phyloP scores from a whole-genome alignment of 2,888 invertebrate species.

The Drosophila gaucha region DNA sequence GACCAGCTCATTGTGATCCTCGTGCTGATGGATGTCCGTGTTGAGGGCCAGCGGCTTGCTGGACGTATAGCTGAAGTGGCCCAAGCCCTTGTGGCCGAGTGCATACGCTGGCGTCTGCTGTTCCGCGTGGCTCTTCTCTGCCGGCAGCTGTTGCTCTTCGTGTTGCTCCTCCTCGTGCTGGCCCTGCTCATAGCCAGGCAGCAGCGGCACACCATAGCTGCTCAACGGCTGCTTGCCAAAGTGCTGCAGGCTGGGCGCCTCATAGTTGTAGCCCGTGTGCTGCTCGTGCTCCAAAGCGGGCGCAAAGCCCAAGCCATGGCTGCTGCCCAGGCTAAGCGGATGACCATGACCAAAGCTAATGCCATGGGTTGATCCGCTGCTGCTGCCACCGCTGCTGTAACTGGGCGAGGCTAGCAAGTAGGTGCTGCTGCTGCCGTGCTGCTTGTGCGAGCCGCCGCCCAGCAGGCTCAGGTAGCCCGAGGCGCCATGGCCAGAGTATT shows the following conservation, averaged over 20 bases:
- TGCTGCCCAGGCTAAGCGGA: conserved; percentile 14
- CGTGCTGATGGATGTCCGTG: conserved; percentile 62
- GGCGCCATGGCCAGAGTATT: conserved; percentile 35
- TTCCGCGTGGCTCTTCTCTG: conserved; percentile 35
- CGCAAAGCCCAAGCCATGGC: conserved; percentile 16
- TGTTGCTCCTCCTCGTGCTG: conserved; percentile 7
- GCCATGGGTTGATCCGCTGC: not conserved
- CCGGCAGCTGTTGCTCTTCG: conserved; percentile 25
- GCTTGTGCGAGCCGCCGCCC: conserved; percentile 46
- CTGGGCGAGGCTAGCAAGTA: conserved; percentile 50
- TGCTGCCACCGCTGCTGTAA: conserved; percentile 36
- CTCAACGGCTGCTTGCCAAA: conserved; percentile 49
- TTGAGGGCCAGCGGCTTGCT: conserved; percentile 81
- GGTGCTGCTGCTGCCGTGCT: conserved; percentile 33
- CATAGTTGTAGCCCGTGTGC: conserved; percentile 56
- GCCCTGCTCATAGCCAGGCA: conserved; percentile 56
- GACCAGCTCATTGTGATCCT: conserved; percentile 35
- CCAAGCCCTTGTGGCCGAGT: conserved; percentile 82
- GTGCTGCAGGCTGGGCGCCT: conserved; percentile 42
- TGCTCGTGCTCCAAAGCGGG: conserved; percentile 42
- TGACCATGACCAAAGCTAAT: conserved; percentile 27
- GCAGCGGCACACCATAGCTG: conserved; percentile 64
- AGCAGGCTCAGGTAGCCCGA: conserved; percentile 35
- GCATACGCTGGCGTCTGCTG: conserved; percentile 79
- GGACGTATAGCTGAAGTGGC: conserved; percentile 79